Evolutionary conservation across 2,113 vertebrate species (phyloP), one percentile per base, ranked within the genome.

Genomic region (Petaurus breviceps): DNA sequence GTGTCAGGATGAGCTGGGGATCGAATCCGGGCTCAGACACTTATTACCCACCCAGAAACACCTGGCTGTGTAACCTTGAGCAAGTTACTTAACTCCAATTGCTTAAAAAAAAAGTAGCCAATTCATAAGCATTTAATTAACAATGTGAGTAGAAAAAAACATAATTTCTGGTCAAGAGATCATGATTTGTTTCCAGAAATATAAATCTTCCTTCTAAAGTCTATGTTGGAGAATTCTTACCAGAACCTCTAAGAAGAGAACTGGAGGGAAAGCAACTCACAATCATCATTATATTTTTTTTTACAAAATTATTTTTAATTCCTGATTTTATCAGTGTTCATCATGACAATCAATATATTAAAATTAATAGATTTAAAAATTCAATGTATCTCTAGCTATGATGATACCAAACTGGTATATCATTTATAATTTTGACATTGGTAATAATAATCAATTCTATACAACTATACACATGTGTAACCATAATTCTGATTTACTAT

Each of bases 21-120:
- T n/a, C n/a, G n/a, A n/a, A n/a, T n/a, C n/a, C n/a, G n/a, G n/a
- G n/a, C n/a, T n/a, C n/a, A n/a, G n/a, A n/a, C n/a, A n/a, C n/a
- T n/a, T n/a, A n/a, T n/a, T n/a, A n/a, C n/a, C n/a, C n/a, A n/a
- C n/a, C n/a, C n/a, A n/a, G n/a, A n/a, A n/a, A n/a, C n/a, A n/a
- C n/a, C n/a, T n/a, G n/a, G n/a, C n/a, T n/a, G n/a, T n/a, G n/a
- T n/a, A n/a, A n/a, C n/a, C n/a, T n/a, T n/a, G n/a, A n/a, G n/a
- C n/a, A n/a, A n/a, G n/a, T n/a, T n/a, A n/a, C n/a, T n/a, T n/a
- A n/a, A n/a, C n/a, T n/a, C n/a, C n/a, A n/a, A n/a, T n/a, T n/a
- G n/a, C n/a, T n/a, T n/a, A n/a, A n/a, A n/a, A n/a, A n/a, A 94
- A 93, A 94, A 49, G 19, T 90, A 92, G 57, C 53, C 16, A 89